Evolutionary conservation across 2,113 vertebrate genomes (phyloP).

Genomic region (Copsychus sechellarum): DNA sequence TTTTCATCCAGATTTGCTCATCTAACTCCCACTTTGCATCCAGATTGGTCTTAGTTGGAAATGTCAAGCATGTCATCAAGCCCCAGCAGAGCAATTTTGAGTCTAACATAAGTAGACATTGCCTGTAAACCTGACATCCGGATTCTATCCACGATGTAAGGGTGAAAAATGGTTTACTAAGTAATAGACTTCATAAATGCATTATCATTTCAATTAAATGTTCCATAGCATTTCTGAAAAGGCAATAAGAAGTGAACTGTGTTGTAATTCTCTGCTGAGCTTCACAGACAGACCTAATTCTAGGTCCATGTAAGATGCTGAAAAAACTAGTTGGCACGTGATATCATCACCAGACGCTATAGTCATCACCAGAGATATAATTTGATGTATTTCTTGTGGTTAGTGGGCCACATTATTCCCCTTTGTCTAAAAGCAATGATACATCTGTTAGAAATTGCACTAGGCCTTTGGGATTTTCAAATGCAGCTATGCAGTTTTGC

Average conservation of each 20-base stretch:
- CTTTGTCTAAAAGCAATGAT: not conserved
- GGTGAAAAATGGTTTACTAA: constrained; percentile 23
- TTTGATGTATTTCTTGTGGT: constrained; percentile 16
- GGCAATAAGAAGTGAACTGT: not conserved
- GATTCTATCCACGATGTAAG: not conserved
- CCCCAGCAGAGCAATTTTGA: not conserved
- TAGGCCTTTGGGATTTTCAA: not conserved
- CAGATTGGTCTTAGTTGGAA: not conserved
- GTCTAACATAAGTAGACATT: not conserved
- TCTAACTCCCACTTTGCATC: not conserved
- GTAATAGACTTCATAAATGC: constrained; percentile 10
- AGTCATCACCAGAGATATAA: not conserved
- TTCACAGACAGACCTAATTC: not conserved
- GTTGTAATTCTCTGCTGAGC: not conserved
- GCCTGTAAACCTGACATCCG: not conserved
- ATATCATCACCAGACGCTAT: constrained; percentile 3
- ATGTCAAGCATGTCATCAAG: not conserved
- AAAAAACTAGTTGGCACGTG: not conserved
- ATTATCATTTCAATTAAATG: constrained; percentile 1
- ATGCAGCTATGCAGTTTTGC: not conserved
- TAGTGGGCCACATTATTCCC: not conserved
- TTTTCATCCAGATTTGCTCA: not conserved
- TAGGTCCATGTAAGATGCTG: not conserved
- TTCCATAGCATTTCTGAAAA: constrained; percentile 5
- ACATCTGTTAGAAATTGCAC: constrained; percentile 35